A percentile compares a stretch with the other conserved stretches of the same genome.
Conservation (phyloP, 2,113 vertebrate genomes). For the Trogon melanurus region DNA sequence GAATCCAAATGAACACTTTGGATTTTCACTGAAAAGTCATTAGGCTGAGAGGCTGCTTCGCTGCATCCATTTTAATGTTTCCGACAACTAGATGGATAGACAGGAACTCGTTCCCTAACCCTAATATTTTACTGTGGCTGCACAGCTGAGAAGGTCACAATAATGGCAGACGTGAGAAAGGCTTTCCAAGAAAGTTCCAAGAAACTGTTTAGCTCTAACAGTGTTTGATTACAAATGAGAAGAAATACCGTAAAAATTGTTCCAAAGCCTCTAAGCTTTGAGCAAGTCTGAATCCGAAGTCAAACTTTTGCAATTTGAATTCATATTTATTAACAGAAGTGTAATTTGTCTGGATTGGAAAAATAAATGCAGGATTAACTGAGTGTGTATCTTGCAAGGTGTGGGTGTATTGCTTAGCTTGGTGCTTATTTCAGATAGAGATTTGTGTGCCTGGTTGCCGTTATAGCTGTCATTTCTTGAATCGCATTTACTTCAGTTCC, state of each 20-base stretch:
- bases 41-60: neutral
- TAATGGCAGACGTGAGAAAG: neutral
- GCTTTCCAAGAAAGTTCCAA: neutral
- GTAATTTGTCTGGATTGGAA: neutral
- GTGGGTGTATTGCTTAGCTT: neutral
- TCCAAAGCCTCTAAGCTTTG: neutral
- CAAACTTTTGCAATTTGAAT: neutral
- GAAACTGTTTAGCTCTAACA: neutral
- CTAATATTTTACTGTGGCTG: neutral
- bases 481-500: neutral
- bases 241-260: neutral
- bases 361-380: slow-evolving; percentile 34
- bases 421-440: slow-evolving; percentile 20
- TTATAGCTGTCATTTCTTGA: neutral
- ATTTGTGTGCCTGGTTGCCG: neutral
- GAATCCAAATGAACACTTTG: neutral
- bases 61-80: neutral
- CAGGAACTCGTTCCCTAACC: neutral
- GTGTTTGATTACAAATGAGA: neutral
- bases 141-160: neutral
- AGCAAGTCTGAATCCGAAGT: neutral
- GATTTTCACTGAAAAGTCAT: neutral
- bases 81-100: neutral
- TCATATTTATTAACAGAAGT: slow-evolving; percentile 7
- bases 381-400: slow-evolving; percentile 3